These are phyloP conservation scores for Cephus pygmeus DNA, from an alignment of 2,888 invertebrate genomes.

Conservation along the genomic window DNA sequence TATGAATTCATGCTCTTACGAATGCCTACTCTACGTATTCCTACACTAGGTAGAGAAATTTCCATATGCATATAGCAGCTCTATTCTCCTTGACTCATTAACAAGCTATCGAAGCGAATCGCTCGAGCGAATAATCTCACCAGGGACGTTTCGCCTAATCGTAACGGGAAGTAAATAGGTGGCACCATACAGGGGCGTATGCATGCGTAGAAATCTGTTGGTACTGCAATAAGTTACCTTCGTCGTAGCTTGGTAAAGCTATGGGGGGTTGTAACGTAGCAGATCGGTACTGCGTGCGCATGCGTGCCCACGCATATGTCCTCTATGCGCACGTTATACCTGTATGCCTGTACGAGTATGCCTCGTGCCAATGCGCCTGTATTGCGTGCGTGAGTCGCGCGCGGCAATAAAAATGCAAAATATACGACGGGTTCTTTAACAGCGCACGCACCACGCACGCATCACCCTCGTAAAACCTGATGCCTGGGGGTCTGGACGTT, in stretches of 20 bases:
- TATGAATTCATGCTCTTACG: too few species aligned
- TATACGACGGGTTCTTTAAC: slow-evolving; percentile 45
- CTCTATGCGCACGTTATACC: background rate
- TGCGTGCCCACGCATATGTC: background rate
- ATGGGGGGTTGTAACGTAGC: background rate
- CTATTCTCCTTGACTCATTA: background rate
- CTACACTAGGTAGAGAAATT: background rate
- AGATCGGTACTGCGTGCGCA: background rate
- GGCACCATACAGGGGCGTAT: background rate
- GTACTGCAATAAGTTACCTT: background rate
- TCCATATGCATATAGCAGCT: background rate
- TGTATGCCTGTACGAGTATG: background rate
- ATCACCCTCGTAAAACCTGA: slow-evolving; percentile 16
- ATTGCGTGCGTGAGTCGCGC: slow-evolving; percentile 27
- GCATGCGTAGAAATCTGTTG: background rate
- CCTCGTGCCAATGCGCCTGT: background rate
- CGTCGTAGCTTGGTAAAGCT: background rate
- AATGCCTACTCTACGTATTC: background rate
- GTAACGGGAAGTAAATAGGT: background rate
- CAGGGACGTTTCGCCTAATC: background rate
- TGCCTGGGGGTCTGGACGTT: background rate
- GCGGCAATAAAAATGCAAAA: slow-evolving; percentile 59
- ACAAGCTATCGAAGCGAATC: background rate
- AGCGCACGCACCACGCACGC: slow-evolving; percentile 41
- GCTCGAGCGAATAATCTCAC: background rate